Base-by-base conservation (phyloP, 1,140 invertebrate genomes). In the Drosophila repleta region DNA sequence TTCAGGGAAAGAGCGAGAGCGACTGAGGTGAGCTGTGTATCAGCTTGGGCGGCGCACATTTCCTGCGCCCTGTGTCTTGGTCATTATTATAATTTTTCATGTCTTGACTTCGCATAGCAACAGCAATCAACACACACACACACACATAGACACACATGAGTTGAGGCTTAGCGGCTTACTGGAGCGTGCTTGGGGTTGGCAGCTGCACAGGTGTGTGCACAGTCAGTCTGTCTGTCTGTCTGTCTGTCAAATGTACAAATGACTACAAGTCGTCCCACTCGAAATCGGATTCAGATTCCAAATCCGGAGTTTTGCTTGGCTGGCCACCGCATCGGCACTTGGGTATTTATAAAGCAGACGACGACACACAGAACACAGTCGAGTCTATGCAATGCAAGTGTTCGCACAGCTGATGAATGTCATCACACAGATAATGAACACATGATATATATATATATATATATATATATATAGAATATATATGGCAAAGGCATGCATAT, bases 51-150 rank as follows among this genome's bases (percentile, higher is more conserved):
- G 24, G 21, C 7, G 46, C 45, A 53, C 51, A 53, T 35, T 53
- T 41, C 13, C 37, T 41, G 53, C 37, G n/a, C 35, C 39, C 52
- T 57, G 53, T 66, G 53, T 66, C 39, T 46, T 72, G 70, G 70
- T 73, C 70, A 73, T 73, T 68, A 68, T 73, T 68, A 73, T 73
- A 73, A 73, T 73, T 73, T 68, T 61, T 62, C 56, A 67, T 73
- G 55, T 67, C 69, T 72, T 70, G 60, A n/a, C 60, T 51, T 64
- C 18, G 39, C 66, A 52, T 53, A 32, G 17, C 13, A 26, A 57
- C 60, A 65, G 51, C 45, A 58, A 60, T 60, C 64, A 60, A 57
- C 69, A 66, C 46, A 52, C 39, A 57, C 29, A 66, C 45, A 55
- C 24, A 64, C 26, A 51, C 29, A 55, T 26, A 43, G 11, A 18